A percentile compares a stretch with the other conserved stretches of the same genome.
Evolutionary conservation across 2,888 invertebrate species (phyloP).

Genomic region (Hylaea fasciaria): DNA sequence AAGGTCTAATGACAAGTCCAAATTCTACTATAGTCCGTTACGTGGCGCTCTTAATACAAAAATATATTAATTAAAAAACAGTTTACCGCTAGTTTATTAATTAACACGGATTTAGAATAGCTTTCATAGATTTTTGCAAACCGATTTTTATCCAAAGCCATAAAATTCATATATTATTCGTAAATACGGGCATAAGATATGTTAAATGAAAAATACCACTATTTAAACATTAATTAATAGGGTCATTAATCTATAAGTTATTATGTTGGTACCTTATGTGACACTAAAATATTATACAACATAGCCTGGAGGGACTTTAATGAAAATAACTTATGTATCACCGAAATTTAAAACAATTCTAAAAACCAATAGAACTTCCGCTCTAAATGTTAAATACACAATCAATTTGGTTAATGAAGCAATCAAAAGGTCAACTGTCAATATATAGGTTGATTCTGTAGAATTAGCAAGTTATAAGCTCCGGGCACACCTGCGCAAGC

Average conservation of each 20-base stretch:
- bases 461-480: constrained; percentile 32
- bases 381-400: constrained; percentile 37
- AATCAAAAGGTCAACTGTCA: constrained; percentile 45
- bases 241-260: background rate
- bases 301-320: constrained; percentile 13
- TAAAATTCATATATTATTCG: too few species aligned
- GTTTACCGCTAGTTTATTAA: too few species aligned
- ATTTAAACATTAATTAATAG: background rate
- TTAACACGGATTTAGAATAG: too few species aligned
- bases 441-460: constrained; percentile 43
- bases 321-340: constrained; percentile 3
- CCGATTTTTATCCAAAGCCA: too few species aligned
- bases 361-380: constrained; percentile 27
- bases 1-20: too few species aligned
- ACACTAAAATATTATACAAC: constrained; percentile 7
- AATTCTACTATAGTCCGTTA: too few species aligned
- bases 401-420: constrained; percentile 41
- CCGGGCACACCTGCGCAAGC: constrained; percentile 3
- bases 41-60: too few species aligned
- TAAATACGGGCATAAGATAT: too few species aligned
- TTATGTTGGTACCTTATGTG: background rate
- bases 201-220: too few species aligned
- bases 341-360: constrained; percentile 13
- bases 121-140: too few species aligned
- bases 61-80: too few species aligned